These are phyloP conservation scores for Tortricodes alternella DNA, from an alignment of 2,888 invertebrate genomes.

Conservation along the genomic window DNA sequence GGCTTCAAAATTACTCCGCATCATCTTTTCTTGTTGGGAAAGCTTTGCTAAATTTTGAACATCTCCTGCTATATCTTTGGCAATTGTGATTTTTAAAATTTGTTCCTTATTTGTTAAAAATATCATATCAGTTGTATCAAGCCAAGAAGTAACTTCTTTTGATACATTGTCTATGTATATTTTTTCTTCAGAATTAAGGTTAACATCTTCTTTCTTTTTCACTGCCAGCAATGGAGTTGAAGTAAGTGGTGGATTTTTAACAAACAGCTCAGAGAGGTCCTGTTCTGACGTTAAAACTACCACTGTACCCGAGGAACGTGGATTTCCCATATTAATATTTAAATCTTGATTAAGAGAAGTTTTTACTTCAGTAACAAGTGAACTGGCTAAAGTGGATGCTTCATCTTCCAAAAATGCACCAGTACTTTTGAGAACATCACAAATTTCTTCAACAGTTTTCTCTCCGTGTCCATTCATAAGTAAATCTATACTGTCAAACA, in stretches of 20 bases:
- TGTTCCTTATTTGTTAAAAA: conserved; percentile 41
- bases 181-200: conserved; percentile 46
- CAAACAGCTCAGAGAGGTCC: conserved; percentile 27
- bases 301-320: conserved; percentile 34
- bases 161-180: conserved; percentile 42
- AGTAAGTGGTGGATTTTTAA: conserved; percentile 34
- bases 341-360: conserved; percentile 4
- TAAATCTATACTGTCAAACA: conserved; percentile 30
- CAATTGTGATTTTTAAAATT: conserved; percentile 46
- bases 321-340: background rate
- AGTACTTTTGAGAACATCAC: conserved; percentile 29
- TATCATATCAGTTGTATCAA: conserved; percentile 46
- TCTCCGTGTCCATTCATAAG: conserved; percentile 15
- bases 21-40: conserved; percentile 37
- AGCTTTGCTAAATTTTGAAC: conserved; percentile 50
- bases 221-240: conserved; percentile 44
- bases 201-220: conserved; percentile 35
- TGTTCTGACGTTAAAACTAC: conserved; percentile 45
- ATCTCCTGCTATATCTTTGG: conserved; percentile 51
- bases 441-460: conserved; percentile 23
- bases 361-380: conserved; percentile 23
- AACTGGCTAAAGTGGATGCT: conserved; percentile 33
- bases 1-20: conserved; percentile 33
- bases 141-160: conserved; percentile 46
- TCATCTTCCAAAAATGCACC: conserved; percentile 33